Evolutionary conservation across 2,888 invertebrate genomes (phyloP), one percentile per base, ranked within the genome.

Genomic region (Drosophila borealis): DNA sequence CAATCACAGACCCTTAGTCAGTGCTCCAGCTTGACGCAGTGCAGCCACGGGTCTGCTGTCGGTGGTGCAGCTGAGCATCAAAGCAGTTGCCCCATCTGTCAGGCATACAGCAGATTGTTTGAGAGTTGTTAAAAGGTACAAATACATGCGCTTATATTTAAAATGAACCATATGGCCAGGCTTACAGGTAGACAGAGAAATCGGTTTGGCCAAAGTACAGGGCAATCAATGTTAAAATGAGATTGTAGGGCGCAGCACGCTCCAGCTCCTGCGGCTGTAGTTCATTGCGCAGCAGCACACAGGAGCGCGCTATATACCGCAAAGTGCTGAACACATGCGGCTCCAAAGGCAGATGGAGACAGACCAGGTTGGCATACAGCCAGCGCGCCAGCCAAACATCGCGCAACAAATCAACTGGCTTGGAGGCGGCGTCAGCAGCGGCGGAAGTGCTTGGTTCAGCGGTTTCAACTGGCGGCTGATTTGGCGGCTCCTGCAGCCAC

Each of bases 191-290:
- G 56, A 87, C 81, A 6, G 80, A 79, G 45, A 93, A 88, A 78
- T 93, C 93, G 11, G 88, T 67, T 70, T 93, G 93, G 36, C 78
- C 86, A 76, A 92, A 93, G 37, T 89, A 89, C n/a, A 88, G 78
- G 0, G 89, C 88, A 63, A 92, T 92, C n/a, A 93, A 72, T 21
- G 89, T 84, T 33, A 92, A 89, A 21, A 93, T 81, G 5, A 93
- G 80, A 78, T 92, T 92, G 48, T 88, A 91, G 4, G 92, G 92
- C 17, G 84, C 80, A 1, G 90, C 91, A 17, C 90, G 89, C 25
- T 85, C 78, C 5, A 79, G 39, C 25, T 90, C 88, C 5, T 85
- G 64, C 0, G 78, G 72, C n/a, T 72, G 67, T 8, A 92, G 64
- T 65, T 83, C 75, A 42, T 89, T 90, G 25, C 92, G 87, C 8